Percentiles rank a stretch among this genome's conserved stretches.
Conservation (phyloP, 2,113 vertebrate genomes). For the Hypocryptadius cinnamomeus region DNA sequence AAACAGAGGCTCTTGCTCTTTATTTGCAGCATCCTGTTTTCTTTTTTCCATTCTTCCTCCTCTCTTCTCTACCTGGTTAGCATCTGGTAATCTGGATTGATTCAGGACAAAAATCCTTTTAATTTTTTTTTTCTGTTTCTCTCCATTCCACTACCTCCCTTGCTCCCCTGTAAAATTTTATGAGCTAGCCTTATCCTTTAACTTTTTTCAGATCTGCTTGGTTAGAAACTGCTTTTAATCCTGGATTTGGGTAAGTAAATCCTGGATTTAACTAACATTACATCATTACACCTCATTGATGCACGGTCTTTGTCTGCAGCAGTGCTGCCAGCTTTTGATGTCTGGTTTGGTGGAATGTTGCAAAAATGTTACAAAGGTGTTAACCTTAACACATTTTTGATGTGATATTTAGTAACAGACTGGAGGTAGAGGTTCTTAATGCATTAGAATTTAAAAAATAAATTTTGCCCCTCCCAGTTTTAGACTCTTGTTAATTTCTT, state of each 20-base stretch:
- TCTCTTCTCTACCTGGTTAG: not conserved
- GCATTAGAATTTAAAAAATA: not conserved
- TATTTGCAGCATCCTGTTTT: not conserved
- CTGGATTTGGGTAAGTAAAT: not conserved
- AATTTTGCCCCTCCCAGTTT: not conserved
- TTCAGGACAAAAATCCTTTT: not conserved
- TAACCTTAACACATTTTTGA: not conserved
- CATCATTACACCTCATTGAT: not conserved
- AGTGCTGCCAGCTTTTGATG: not conserved
- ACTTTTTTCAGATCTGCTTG: not conserved
- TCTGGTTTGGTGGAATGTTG: not conserved
- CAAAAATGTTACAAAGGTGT: not conserved
- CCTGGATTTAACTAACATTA: not conserved
- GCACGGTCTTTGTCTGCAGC: not conserved
- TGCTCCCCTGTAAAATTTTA: not conserved
- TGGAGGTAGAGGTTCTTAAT: not conserved
- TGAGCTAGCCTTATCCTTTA: not conserved
- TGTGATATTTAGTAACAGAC: not conserved
- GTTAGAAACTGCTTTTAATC: not conserved
- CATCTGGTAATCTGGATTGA: not conserved
- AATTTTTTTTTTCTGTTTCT: not conserved
- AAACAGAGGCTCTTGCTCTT: not conserved
- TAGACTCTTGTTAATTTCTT: not conserved
- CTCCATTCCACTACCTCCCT: not conserved
- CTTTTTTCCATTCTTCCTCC: not conserved